These are phyloP conservation scores for Gymnothorax javanicus DNA, from an alignment of 2,797 vertebrate genomes.

Conservation along the genomic window DNA sequence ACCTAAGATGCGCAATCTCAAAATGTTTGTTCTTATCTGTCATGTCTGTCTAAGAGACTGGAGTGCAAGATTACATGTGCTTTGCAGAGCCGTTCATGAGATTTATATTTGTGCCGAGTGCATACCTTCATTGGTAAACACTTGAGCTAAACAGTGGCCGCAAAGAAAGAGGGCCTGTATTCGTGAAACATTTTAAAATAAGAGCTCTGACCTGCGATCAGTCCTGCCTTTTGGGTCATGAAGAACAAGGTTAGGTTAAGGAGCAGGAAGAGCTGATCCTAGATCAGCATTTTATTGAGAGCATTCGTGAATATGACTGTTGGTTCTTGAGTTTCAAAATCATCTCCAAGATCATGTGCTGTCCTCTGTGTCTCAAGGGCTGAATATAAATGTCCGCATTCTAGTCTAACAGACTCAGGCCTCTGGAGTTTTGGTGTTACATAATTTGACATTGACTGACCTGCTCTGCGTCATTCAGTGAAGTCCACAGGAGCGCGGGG, in stretches of 20 bases:
- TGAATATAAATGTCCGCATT: too few species aligned
- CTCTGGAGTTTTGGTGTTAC: too few species aligned
- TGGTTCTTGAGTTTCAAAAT: neutral
- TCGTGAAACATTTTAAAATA: too few species aligned
- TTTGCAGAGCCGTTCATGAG: neutral
- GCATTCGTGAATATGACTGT: neutral
- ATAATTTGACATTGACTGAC: too few species aligned
- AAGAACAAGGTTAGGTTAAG: too few species aligned
- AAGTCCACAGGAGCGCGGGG: too few species aligned
- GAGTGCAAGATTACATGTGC: neutral
- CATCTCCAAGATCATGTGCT: neutral
- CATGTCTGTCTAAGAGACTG: neutral
- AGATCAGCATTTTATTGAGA: too few species aligned
- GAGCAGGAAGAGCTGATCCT: too few species aligned
- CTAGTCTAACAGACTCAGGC: too few species aligned
- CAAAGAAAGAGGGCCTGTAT: neutral
- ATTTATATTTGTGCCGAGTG: neutral
- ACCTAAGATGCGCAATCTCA: neutral
- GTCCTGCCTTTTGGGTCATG: too few species aligned
- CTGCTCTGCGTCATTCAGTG: too few species aligned
- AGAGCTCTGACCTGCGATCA: too few species aligned
- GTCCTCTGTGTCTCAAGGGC: neutral
- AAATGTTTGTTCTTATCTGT: neutral
- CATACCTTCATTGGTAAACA: neutral
- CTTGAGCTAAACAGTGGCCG: neutral